Percentiles rank a stretch among this genome's conserved stretches.
phyloP scores from a whole-genome alignment of 2,888 invertebrate genomes.

The Drosophila yooni region DNA sequence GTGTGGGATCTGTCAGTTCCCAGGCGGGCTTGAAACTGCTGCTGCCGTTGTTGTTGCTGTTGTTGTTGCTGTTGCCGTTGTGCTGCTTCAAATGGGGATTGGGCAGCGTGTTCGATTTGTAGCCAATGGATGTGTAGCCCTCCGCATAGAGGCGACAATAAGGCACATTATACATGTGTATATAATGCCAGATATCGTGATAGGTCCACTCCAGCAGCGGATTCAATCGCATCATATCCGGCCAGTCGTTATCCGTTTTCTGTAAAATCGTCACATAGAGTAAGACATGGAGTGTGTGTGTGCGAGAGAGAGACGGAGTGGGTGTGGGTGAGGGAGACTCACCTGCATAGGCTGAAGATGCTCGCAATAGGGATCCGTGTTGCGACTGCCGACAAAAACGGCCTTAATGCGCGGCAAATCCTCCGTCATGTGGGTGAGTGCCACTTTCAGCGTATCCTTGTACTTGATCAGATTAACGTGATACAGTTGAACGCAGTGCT shows the following conservation, averaged over 20 bases:
- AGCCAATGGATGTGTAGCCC: conserved; percentile 96
- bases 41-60: not conserved
- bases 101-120: conserved; percentile 90
- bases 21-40: conserved; percentile 90
- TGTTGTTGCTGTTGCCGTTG: conserved; percentile 55
- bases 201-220: conserved; percentile 97
- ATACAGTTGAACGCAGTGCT: conserved; percentile 89
- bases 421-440: conserved; percentile 88
- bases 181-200: conserved; percentile 95
- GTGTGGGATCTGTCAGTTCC: conserved; percentile 82
- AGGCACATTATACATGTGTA: conserved; percentile 91
- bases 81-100: conserved; percentile 89
- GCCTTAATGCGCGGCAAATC: conserved; percentile 89
- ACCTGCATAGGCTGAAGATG: conserved; percentile 90
- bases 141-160: conserved; percentile 96
- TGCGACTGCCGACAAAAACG: conserved; percentile 95
- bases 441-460: conserved; percentile 90
- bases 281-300: not conserved
- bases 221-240: conserved; percentile 93
- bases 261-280: conserved; percentile 73
- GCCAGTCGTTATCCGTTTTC: conserved; percentile 96
- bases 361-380: conserved; percentile 93
- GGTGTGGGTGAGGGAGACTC: conserved; percentile 22
- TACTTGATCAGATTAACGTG: conserved; percentile 89
- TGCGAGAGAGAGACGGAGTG: not conserved